phyloP scores from a whole-genome alignment of 2,113 vertebrate species.

The Thomomys bottae region DNA sequence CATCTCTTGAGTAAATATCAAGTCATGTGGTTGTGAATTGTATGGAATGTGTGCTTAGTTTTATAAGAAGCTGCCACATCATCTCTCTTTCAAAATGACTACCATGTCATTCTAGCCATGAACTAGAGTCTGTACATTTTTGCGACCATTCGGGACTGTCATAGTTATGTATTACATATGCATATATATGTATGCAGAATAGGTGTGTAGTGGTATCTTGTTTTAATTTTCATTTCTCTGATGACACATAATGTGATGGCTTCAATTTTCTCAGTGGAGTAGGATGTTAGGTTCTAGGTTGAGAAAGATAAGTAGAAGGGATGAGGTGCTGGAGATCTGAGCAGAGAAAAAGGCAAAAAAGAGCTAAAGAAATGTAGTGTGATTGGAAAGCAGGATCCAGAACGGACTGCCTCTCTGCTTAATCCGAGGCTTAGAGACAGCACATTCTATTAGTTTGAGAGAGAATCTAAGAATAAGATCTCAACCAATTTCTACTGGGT shows the following conservation, averaged over 20 bases:
- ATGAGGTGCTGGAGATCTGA: not conserved
- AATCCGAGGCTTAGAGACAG: not conserved
- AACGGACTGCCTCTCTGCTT: not conserved
- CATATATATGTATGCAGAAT: not conserved
- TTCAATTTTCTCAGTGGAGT: not conserved
- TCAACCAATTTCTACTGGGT: not conserved
- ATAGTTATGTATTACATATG: not conserved
- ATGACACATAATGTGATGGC: not conserved
- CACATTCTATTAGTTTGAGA: not conserved
- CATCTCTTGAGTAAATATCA: not conserved
- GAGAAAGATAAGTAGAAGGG: not conserved
- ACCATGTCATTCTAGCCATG: not conserved
- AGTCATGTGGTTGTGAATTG: not conserved
- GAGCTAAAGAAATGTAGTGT: not conserved
- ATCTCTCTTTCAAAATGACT: not conserved
- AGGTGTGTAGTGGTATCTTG: not conserved
- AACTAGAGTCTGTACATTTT: not conserved
- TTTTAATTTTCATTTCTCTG: not conserved
- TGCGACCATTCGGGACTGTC: not conserved
- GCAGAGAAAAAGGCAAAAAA: slow-evolving; percentile 18
- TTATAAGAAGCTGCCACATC: not conserved
- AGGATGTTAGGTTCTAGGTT: not conserved
- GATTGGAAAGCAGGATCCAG: not conserved
- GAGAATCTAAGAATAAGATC: not conserved
- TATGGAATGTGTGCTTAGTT: not conserved